Evolutionary conservation across 2,888 invertebrate genomes (phyloP), one percentile per base, ranked within the genome.

Genomic region (Hydroisotoma schaefferi): DNA sequence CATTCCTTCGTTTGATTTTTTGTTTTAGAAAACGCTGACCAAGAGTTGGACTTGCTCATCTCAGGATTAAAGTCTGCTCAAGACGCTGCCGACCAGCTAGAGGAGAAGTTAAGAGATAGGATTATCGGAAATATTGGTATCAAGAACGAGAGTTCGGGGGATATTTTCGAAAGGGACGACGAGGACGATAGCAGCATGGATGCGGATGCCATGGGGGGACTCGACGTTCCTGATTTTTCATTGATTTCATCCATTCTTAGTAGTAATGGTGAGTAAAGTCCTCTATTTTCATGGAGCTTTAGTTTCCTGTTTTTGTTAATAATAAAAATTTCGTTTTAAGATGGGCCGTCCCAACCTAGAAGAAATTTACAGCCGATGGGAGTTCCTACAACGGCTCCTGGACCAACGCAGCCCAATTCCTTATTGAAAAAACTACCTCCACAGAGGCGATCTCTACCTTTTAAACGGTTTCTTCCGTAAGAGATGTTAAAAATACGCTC

Each of bases 171-270:
- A 4, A 37, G 29, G 18, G 51, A 52, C 6, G 49, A 27, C 2
- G 49, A 27, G 5, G 49, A 49, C 28, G 26, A 40, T 40, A 40
- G 40, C 20, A 52, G 51, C 37, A 52, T 52, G 29, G 51, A 52
- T 20, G 27, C 51, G 6, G 37, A 37, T 33, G 28, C 51, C 37
- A n/a, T n/a, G n/a, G n/a, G n/a, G n/a, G n/a, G n/a, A n/a, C 37
- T 52, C 18, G 51, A 52, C n/a, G 51, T 52, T 29, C 51, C 51
- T 33, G 51, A 52, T 37, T 52, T 52, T n/a, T 52, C 51, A 8
- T 37, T 52, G 8, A 52, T 52, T 28, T 52, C 51, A 22, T 52
- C 51, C 5, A 52, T 52, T 20, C 23, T 52, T 22, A 29, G 20
- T 37, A 37, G 28, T 20, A 29, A 15, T 40, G n/a, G 40, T 40